phyloP scores from a whole-genome alignment of 53 echinoderm and acorn worm species.

The Arbacia lixula region DNA sequence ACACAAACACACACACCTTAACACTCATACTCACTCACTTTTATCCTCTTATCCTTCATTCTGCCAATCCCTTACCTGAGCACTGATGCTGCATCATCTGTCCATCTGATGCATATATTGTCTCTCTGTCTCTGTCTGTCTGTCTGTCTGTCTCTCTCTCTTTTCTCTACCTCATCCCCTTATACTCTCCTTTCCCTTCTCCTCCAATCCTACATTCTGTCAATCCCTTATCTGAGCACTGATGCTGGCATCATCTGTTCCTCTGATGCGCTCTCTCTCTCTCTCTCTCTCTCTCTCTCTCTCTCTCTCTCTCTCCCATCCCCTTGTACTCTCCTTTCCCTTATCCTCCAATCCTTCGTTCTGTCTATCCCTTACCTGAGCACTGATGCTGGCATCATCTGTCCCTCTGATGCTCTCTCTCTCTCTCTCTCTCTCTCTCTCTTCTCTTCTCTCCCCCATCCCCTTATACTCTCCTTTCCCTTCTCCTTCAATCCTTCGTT shows the following conservation, averaged over 20 bases:
- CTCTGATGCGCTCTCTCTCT: slow-evolving; percentile 71
- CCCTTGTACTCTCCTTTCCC: not conserved
- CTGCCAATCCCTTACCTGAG: slow-evolving; percentile 71
- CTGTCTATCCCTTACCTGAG: too few relatives aligned
- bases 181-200: not conserved
- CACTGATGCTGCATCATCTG: not conserved
- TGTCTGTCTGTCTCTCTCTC: not conserved
- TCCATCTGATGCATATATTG: not conserved
- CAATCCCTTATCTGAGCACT: slow-evolving; percentile 68
- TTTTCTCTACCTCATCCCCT: not conserved
- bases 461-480: not conserved
- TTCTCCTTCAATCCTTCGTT: too few relatives aligned
- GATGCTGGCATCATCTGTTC: slow-evolving; percentile 94
- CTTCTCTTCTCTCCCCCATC: not conserved
- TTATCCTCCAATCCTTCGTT: too few relatives aligned
- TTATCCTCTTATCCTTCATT: not conserved
- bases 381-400: too few relatives aligned
- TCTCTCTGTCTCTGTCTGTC: not conserved
- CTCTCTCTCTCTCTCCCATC: not conserved
- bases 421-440: slow-evolving; percentile 2
- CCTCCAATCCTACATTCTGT: not conserved
- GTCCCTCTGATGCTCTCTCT: too few relatives aligned
- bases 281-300: slow-evolving; percentile 2
- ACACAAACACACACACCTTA: not conserved
- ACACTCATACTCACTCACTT: not conserved